Evolutionary conservation across 53 echinoderm and acorn worm species (phyloP).

Genomic region (Echinometra lucunter): DNA sequence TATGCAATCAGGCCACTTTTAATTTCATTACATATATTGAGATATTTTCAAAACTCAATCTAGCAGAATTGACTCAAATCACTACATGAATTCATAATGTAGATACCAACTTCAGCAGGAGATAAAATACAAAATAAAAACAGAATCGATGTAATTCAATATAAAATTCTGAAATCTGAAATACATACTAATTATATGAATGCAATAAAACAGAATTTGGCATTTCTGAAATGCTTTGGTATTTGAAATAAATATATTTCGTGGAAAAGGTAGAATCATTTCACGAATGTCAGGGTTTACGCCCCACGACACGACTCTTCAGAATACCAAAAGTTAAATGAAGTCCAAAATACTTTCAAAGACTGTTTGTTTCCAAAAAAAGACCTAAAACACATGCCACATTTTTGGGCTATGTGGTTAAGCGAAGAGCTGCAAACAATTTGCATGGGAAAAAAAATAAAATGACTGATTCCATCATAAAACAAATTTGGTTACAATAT

Average conservation of each 20-base stretch:
- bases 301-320: neutral
- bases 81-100: neutral
- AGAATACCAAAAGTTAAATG: neutral
- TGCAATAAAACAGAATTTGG: neutral
- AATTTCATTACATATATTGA: neutral
- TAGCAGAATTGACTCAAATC: neutral
- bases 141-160: neutral
- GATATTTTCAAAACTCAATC: constrained; percentile 11
- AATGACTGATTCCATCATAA: neutral
- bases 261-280: neutral
- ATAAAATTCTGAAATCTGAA: constrained; percentile 42
- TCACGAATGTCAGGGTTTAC: neutral
- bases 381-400: neutral
- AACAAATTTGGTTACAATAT: neutral
- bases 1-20: neutral
- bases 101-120: neutral
- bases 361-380: neutral
- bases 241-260: neutral
- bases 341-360: neutral
- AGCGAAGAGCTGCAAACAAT: neutral
- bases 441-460: too few species aligned
- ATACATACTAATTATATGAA: neutral
- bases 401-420: neutral
- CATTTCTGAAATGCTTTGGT: constrained; percentile 34
- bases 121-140: neutral